Percentiles rank a stretch among this genome's conserved stretches.
Conservation (phyloP, 2,797 vertebrate species). For the Lacerta agilis region DNA sequence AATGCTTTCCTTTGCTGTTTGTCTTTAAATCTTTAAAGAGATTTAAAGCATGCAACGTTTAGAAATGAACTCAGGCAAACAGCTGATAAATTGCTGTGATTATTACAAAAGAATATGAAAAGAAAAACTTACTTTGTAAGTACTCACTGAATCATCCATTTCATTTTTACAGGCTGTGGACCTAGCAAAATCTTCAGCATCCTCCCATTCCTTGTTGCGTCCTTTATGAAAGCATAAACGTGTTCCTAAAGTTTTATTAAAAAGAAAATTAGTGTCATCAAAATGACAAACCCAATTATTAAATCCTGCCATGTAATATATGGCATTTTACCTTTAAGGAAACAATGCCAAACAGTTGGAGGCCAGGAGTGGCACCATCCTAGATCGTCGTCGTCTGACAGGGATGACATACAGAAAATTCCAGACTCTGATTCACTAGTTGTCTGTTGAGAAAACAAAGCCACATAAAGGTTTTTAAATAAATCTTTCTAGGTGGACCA, state of each 20-base stretch:
- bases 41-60: background rate
- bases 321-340: slow-evolving; percentile 90
- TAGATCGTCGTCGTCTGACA: slow-evolving; percentile 98
- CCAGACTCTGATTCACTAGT: slow-evolving; percentile 97
- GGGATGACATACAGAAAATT: slow-evolving; percentile 95
- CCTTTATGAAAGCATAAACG: slow-evolving; percentile 96
- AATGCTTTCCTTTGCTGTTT: background rate
- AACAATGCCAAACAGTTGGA: slow-evolving; percentile 96
- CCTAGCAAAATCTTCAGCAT: slow-evolving; percentile 91
- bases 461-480: background rate
- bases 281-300: background rate
- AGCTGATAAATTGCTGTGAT: background rate
- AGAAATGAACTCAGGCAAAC: background rate
- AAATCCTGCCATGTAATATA: background rate
- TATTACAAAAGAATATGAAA: background rate
- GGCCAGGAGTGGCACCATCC: slow-evolving; percentile 99
- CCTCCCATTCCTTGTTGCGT: slow-evolving; percentile 92
- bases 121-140: slow-evolving; percentile 74
- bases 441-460: slow-evolving; percentile 78
- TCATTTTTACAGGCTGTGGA: slow-evolving; percentile 88
- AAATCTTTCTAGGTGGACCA: background rate
- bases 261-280: background rate
- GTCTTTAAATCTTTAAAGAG: background rate
- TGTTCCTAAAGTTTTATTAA: slow-evolving; percentile 82
- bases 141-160: slow-evolving; percentile 71